phyloP scores from a whole-genome alignment of 2,888 invertebrate genomes.

The Tanypteryx hageni region DNA sequence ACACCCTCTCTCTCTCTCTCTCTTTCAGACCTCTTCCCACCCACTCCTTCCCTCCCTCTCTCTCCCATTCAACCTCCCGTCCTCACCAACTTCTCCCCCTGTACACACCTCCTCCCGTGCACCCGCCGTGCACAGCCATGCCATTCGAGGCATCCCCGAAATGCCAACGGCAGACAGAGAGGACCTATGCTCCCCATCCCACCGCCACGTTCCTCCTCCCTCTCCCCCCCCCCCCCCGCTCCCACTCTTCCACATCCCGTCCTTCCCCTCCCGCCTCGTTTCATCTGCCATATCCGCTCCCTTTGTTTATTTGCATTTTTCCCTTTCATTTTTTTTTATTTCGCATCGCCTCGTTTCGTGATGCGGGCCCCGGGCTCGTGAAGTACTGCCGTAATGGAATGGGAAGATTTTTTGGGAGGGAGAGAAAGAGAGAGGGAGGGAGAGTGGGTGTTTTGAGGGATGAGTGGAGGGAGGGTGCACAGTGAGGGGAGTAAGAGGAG shows the following conservation, averaged over 20 bases:
- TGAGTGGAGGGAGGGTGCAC: not conserved
- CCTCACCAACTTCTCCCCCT: not conserved
- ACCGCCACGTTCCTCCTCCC: not conserved
- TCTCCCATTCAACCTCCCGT: not conserved
- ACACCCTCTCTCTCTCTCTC: not conserved
- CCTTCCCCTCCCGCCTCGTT: slow-evolving; percentile 11
- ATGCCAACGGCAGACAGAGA: slow-evolving; percentile 55
- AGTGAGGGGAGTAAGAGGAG: too few species aligned
- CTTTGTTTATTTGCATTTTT: slow-evolving; percentile 22
- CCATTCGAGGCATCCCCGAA: slow-evolving; percentile 8
- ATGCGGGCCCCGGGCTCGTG: slow-evolving; percentile 5
- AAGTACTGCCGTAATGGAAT: not conserved
- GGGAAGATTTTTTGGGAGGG: not conserved
- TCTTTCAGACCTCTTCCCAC: not conserved
- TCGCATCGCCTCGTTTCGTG: not conserved
- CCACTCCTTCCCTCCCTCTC: not conserved
- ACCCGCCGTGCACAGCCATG: slow-evolving; percentile 39
- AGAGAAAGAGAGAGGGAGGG: not conserved
- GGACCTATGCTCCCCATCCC: not conserved
- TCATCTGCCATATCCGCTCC: not conserved
- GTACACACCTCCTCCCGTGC: not conserved
- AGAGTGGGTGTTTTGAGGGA: not conserved
- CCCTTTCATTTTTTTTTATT: slow-evolving; percentile 16
- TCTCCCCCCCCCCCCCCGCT: not conserved
- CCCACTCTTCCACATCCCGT: not conserved